Percentiles rank a stretch among this genome's conserved stretches.
These are phyloP conservation scores for Helleia helle DNA, from an alignment of 2,888 invertebrate species.

Conservation along the genomic window DNA sequence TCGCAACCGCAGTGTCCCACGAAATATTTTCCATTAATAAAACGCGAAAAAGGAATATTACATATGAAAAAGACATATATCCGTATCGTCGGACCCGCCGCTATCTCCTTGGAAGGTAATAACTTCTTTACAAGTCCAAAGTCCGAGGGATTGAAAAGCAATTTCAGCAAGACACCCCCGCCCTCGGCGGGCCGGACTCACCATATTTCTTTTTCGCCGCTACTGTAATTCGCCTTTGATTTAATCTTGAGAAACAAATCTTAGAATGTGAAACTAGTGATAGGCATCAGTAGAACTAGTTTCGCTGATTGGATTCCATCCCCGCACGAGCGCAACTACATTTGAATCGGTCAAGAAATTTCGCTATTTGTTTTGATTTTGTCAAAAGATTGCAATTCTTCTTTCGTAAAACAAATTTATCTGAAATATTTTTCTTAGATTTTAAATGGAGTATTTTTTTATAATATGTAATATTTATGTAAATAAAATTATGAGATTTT, in stretches of 20 bases:
- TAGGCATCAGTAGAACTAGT: constrained; percentile 70
- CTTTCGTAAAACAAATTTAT: constrained; percentile 30
- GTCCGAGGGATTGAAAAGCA: constrained; percentile 77
- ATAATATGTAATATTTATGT: no score
- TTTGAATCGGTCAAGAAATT: constrained; percentile 59
- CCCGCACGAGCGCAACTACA: constrained; percentile 40
- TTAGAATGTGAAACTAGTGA: constrained; percentile 73
- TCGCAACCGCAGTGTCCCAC: constrained; percentile 64
- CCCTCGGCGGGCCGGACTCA: constrained; percentile 62
- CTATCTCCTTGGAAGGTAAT: constrained; percentile 75
- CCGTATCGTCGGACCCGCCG: constrained; percentile 72
- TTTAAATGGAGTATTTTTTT: no score
- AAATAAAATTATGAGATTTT: no score
- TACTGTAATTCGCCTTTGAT: constrained; percentile 73
- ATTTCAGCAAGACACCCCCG: constrained; percentile 74
- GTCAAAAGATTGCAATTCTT: constrained; percentile 62
- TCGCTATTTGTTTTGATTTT: constrained; percentile 61
- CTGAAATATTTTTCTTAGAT: not conserved
- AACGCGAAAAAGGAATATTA: constrained; percentile 75
- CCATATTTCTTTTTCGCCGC: constrained; percentile 74
- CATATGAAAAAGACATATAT: constrained; percentile 74
- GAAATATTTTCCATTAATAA: constrained; percentile 75
- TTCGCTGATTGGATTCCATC: constrained; percentile 68
- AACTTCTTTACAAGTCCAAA: constrained; percentile 77
- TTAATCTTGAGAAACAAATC: constrained; percentile 74